Evolutionary conservation across 35 echinoderm and acorn worm species (phyloP), one percentile per base, ranked within the genome.

Genomic region (Lytechinus pictus): DNA sequence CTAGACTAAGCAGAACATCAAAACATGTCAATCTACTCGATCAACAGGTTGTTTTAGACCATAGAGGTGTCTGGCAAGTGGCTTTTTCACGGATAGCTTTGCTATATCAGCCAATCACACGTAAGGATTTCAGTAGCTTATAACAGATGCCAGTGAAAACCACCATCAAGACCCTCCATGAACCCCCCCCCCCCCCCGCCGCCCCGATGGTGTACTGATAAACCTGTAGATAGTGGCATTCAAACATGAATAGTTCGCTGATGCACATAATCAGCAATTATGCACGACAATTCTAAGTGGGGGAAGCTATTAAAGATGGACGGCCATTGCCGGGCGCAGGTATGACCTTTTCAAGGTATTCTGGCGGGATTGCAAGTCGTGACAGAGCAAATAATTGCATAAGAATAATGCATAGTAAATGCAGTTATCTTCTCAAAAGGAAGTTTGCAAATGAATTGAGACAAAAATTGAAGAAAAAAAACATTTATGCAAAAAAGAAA

Each of bases 261-360:
- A 79, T 79, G 66, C 66, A 79, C 66, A 79, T 79, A 79, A 79
- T 79, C 66, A 79, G 66, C 66, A 79, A 79, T 79, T n/a, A 79
- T 79, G 66, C 66, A 24, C 4, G 66, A 79, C 66, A 27, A 79
- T 79, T 79, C 66, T 79, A 79, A 79, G 66, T 79, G 66, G 66
- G 61, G 66, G 66, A 24, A 79, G 66, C 66, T 79, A 79, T 79
- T 79, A 79, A 79, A 79, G 66, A 79, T 79, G 4, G 66, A 79
- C 66, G 2, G 19, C 66, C 66, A 79, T 79, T 79, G 66, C 66
- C 21, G 66, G 33, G 66, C 19, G 66, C 66, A 24, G 8, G 21
- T 79, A 79, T 79, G 66, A 79, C 66, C 66, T 79, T 79, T 79
- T 79, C 66, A 79, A 79, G 66, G n/a, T 19, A 79, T 79, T 79